A percentile compares a stretch with the other conserved stretches of the same genome.
phyloP scores from a whole-genome alignment of 2,113 vertebrate genomes.

The Pygoscelis antarcticus region DNA sequence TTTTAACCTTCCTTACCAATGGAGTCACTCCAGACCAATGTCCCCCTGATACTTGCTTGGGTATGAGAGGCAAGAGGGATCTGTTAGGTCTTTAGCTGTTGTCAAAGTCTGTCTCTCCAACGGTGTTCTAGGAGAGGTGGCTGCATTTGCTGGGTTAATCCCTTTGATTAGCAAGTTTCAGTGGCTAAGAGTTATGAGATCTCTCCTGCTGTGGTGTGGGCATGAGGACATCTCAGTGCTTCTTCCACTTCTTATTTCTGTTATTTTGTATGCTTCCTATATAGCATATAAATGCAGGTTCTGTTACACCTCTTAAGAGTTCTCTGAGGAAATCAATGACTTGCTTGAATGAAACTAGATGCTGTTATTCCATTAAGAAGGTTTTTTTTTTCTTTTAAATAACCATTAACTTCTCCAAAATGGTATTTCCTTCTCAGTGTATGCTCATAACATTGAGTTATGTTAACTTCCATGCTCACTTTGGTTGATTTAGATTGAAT shows the following conservation, averaged over 20 bases:
- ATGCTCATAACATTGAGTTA: not conserved
- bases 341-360: not conserved
- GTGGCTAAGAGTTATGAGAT: not conserved
- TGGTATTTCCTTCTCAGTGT: not conserved
- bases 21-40: not conserved
- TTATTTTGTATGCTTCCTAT: not conserved
- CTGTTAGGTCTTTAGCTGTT: not conserved
- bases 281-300: not conserved
- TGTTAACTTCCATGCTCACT: not conserved
- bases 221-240: not conserved
- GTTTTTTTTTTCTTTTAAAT: not conserved
- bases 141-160: not conserved
- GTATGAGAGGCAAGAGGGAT: not conserved
- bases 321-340: not conserved
- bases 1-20: not conserved
- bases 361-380: not conserved
- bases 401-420: not conserved
- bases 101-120: not conserved
- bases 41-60: not conserved
- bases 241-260: not conserved
- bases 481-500: not conserved
- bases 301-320: not conserved
- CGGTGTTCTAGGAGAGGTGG: not conserved
- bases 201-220: not conserved
- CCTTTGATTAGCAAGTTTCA: not conserved